Evolutionary conservation across 2,113 vertebrate species (phyloP).

Genomic region (Centropus unirufus): DNA sequence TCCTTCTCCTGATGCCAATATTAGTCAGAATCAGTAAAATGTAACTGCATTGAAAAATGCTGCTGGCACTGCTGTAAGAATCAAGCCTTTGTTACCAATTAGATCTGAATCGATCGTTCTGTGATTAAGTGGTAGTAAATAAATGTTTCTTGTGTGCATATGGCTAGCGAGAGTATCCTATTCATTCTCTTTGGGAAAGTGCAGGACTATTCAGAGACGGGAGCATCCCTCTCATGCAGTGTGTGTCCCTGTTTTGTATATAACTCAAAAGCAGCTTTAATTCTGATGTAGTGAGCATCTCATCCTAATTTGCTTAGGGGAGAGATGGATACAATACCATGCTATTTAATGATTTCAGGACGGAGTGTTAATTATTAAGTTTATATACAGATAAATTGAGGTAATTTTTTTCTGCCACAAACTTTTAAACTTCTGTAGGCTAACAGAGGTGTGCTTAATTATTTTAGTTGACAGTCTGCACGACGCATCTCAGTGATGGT

Average conservation of each 20-base stretch:
- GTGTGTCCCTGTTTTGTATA: background rate
- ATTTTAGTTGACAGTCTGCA: background rate
- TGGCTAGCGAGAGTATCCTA: background rate
- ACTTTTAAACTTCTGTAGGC: background rate
- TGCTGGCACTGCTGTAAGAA: background rate
- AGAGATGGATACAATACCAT: background rate
- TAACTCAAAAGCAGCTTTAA: background rate
- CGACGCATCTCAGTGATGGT: background rate
- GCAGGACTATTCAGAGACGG: background rate
- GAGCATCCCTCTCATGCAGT: background rate
- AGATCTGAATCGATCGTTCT: slow-evolving; percentile 21
- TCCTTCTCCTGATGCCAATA: background rate
- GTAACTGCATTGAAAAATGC: background rate
- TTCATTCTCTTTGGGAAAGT: background rate
- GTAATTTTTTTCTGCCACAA: background rate
- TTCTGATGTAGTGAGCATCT: background rate
- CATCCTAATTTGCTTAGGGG: background rate
- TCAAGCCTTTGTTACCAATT: slow-evolving; percentile 34
- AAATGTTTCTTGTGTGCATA: slow-evolving; percentile 38
- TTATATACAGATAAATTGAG: background rate
- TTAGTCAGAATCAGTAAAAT: background rate
- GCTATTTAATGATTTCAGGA: background rate
- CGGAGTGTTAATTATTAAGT: background rate
- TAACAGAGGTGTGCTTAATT: background rate
- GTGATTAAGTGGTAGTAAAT: slow-evolving; percentile 39